phyloP scores from a whole-genome alignment of 2,797 vertebrate species.

The Gymnothorax reevesii region DNA sequence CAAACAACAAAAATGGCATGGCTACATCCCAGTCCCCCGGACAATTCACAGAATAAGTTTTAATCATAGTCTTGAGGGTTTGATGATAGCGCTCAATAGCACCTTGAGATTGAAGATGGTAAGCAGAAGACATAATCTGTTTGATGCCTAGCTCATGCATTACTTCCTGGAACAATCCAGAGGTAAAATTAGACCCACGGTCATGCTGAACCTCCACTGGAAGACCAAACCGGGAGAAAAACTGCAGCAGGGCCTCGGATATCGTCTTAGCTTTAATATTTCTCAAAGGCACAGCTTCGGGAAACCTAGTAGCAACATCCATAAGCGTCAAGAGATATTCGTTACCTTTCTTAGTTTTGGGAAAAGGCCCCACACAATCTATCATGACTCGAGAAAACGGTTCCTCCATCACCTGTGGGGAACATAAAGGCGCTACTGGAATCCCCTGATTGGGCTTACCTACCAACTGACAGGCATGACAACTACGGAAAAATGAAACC shows the following conservation, averaged over 20 bases:
- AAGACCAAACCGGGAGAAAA: not conserved
- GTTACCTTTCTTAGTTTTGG: not conserved
- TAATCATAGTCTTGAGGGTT: not conserved
- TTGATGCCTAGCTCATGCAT: not conserved
- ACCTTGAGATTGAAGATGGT: conserved; percentile 6
- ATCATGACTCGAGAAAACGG: not conserved
- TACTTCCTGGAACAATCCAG: conserved; percentile 13
- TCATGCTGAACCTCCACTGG: not conserved
- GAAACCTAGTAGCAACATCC: not conserved
- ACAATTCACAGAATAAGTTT: not conserved
- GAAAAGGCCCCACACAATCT: too few relatives aligned
- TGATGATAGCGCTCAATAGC: conserved; percentile 11
- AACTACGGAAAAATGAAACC: too few relatives aligned
- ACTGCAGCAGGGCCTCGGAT: not conserved
- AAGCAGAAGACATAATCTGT: not conserved
- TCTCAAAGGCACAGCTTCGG: not conserved
- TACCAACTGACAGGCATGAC: too few relatives aligned
- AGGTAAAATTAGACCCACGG: conserved; percentile 12
- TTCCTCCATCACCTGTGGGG: not conserved
- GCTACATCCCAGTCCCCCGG: not conserved
- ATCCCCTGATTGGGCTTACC: too few relatives aligned
- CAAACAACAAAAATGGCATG: conserved; percentile 14
- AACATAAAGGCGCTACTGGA: not conserved
- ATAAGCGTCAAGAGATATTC: not conserved
- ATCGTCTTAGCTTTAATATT: not conserved